A percentile compares a stretch with the other conserved stretches of the same genome.
Evolutionary conservation across 2,113 vertebrate genomes (phyloP).

Genomic region (Podarcis raffonei): DNA sequence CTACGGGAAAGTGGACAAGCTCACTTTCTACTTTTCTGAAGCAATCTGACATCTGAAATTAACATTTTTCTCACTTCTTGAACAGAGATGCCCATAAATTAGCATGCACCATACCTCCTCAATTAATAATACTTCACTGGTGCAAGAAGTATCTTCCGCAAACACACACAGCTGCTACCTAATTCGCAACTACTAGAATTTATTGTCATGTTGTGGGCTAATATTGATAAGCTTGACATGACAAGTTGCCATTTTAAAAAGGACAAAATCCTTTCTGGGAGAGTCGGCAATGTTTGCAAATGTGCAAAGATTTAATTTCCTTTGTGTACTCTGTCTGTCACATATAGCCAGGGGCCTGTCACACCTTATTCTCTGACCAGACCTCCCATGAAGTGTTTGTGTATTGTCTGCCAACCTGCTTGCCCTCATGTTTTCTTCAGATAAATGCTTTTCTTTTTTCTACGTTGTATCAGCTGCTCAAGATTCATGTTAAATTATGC

Average conservation of each 20-base stretch:
- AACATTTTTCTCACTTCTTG: neutral
- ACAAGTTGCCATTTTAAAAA: neutral
- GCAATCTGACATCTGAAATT: neutral
- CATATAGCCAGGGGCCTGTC: no score
- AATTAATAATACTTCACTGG: slow-evolving; percentile 23
- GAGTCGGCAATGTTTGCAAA: neutral
- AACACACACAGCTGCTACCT: neutral
- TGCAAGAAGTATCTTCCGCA: slow-evolving; percentile 28
- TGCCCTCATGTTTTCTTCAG: neutral
- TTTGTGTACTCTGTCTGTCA: neutral
- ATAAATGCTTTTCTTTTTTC: neutral
- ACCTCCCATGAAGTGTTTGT: neutral
- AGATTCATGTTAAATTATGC: neutral
- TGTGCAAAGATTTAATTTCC: neutral
- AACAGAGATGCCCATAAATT: neutral
- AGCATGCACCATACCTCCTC: neutral
- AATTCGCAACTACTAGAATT: neutral
- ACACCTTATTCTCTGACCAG: neutral
- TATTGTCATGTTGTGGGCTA: neutral
- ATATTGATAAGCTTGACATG: neutral
- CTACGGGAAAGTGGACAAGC: neutral
- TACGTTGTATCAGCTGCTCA: neutral
- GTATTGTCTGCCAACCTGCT: neutral
- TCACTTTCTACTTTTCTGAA: slow-evolving; percentile 33
- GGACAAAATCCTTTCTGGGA: neutral